Evolutionary conservation across 2,797 vertebrate genomes (phyloP), one percentile per base, ranked within the genome.

Genomic region (Balearica regulorum): DNA sequence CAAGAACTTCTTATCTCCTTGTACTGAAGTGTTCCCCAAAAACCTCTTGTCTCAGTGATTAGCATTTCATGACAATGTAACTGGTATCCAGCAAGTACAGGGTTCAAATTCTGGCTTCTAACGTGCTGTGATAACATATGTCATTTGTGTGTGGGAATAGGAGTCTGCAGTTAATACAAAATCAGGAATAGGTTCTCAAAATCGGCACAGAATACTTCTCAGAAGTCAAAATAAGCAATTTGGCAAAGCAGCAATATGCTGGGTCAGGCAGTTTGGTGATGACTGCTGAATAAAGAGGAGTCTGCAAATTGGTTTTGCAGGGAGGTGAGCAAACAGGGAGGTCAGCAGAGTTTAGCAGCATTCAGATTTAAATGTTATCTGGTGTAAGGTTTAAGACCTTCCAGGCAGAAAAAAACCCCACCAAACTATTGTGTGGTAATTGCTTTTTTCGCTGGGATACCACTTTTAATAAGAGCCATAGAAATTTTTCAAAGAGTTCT

Each of bases 61-160:
- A 58, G 2, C 2, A n/a, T 66, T 91, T 79, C 9, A 16, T 53
- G 31, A 26, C 16, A 29, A 13, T 29, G 5, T 64, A 60, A 33
- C 8, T 22, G 35, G 0, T 28, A 14, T 11, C 21, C 46, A 35
- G n/a, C 44, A 55, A 83, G 10, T 20, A 31, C 11, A 35, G 14
- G 2, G 10, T 82, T 82, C 54, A 79, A 64, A 61, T 61, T 57
- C 54, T 51, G 72, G 12, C 26, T 78, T 49, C 5, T 48, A 80
- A 44, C 0, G 0, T 33, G 13, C 26, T 69, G 3, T 68, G n/a
- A 64, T 46, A 54, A 33, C 10, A 4, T 37, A 39, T 35, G 33
- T 17, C 8, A 29, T 73, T 70, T 89, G 6, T 1, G 1, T 12
- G 13, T 48, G 41, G 35, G 31, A 87, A 60, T 11, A 58, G 48